Evolutionary conservation across 2,888 invertebrate genomes (phyloP).

Genomic region (Conchocele bisecta): DNA sequence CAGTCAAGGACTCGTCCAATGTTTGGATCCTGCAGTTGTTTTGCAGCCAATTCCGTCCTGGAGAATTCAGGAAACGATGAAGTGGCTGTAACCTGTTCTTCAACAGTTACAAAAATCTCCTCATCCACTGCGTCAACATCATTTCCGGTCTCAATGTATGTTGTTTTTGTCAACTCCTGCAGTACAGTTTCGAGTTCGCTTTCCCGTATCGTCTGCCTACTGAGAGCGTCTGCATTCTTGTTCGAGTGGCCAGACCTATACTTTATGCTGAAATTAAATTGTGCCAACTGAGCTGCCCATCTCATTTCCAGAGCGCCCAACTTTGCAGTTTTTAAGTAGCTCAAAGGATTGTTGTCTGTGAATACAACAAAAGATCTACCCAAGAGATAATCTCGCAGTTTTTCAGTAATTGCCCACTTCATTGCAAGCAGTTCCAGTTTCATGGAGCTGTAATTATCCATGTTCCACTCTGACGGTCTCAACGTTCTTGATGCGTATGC

Average conservation of each 20-base stretch:
- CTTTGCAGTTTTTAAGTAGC: conserved; percentile 46
- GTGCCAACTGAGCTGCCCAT: conserved; percentile 51
- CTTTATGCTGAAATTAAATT: conserved; percentile 52
- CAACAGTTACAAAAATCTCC: neutral
- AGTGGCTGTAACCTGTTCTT: neutral
- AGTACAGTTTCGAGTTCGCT: neutral
- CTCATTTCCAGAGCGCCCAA: conserved; percentile 56
- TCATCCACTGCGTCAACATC: neutral
- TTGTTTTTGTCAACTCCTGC: conserved; percentile 4
- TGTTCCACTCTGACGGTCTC: conserved; percentile 42
- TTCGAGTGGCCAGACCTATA: conserved; percentile 47
- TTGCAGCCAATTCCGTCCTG: neutral
- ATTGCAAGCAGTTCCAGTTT: conserved; percentile 57
- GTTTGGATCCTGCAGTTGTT: neutral
- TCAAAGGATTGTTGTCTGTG: conserved; percentile 50
- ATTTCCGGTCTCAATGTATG: neutral
- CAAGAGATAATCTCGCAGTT: conserved; percentile 44
- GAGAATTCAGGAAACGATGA: neutral
- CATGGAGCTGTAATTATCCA: conserved; percentile 51
- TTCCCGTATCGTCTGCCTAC: conserved; percentile 8
- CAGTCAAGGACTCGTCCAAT: neutral
- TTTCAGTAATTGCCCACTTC: conserved; percentile 57
- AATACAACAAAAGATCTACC: conserved; percentile 37
- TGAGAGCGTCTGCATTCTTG: conserved; percentile 52
- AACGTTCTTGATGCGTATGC: conserved; percentile 54